Base-by-base conservation (phyloP, 1,140 invertebrate genomes). In the Musca vetustissima region DNA sequence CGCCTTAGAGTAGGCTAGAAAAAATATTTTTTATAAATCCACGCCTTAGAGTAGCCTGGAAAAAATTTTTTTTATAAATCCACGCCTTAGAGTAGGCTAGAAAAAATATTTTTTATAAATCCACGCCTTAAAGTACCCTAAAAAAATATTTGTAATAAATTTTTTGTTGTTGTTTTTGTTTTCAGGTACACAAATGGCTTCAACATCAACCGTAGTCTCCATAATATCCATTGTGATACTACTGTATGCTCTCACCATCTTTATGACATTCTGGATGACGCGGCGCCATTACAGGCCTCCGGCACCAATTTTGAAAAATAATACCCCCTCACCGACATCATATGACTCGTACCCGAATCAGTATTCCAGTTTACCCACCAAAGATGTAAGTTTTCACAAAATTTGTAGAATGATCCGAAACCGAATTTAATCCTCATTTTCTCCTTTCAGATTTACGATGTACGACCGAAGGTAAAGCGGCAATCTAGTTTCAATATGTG, bases 291-390 rank as follows among this genome's bases (percentile, higher is more conserved):
- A 75, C 25, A 53, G 70, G 0, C 73, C 70, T 11, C 69, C 66
- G 2, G 72, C 76, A 55, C 71, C 77, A 69, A 71, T 73, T 1
- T 69, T 80, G 69, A 84, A 65, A 32, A 81, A 80, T 50, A 81
- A 74, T 0, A 79, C 79, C 4, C 79, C 79, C 15, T 76, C 74
- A 14, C 89, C 88, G 59, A 89, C 87, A 53, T 91, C 92, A 78
- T 94, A 93, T 73, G 92, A 93, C 64, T 89, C 89, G 0, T 92
- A 92, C 75, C 91, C 91, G 74, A 93, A 93, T 80, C 90, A 91
- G 69, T 93, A 94, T 76, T 91, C 92, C 50, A 89, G 90, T n/a
- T 88, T 94, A 32, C 92, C 90, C 0, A 83, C 92, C 64, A 92
- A 91, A 76, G 90, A 91, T 80, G 88, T 89, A 70, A 85, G 85